Percentiles rank a stretch among this genome's conserved stretches.
Evolutionary conservation across 2,797 vertebrate species (phyloP).

Genomic region (Xiphorhynchus erythropygius): DNA sequence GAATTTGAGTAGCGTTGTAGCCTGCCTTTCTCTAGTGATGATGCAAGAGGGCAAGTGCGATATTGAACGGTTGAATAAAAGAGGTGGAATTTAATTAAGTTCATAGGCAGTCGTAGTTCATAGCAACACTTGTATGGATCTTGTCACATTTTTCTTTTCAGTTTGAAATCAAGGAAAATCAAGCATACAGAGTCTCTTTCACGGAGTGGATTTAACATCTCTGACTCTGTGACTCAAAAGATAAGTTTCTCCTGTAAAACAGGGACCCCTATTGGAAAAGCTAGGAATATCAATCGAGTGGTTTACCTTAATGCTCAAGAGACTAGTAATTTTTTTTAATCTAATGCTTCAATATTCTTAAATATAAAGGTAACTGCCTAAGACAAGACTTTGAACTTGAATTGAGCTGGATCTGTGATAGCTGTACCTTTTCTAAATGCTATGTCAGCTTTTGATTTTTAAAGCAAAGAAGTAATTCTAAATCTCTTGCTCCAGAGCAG

Average conservation of each 20-base stretch:
- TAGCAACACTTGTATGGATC: not conserved
- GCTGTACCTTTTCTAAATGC: not conserved
- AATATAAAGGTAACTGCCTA: not conserved
- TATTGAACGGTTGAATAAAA: not conserved
- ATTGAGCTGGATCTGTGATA: not conserved
- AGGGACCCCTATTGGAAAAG: constrained; percentile 25
- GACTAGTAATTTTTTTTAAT: not conserved
- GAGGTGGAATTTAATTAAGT: not conserved
- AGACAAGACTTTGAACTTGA: not conserved
- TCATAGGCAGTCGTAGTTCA: not conserved
- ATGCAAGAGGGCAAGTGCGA: not conserved
- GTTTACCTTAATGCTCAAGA: not conserved
- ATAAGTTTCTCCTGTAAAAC: not conserved
- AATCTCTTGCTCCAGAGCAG: not conserved
- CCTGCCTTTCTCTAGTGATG: not conserved
- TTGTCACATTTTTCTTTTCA: not conserved
- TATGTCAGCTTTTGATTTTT: not conserved
- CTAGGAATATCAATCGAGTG: not conserved
- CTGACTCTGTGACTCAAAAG: not conserved
- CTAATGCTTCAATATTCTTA: not conserved
- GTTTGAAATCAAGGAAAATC: not conserved
- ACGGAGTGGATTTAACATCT: not conserved
- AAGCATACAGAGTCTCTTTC: not conserved
- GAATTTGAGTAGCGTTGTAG: not conserved
- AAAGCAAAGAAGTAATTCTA: not conserved